Evolutionary conservation across 2,888 invertebrate species (phyloP), one percentile per base, ranked within the genome.

Genomic region (Mesopsocus fuscifrons): DNA sequence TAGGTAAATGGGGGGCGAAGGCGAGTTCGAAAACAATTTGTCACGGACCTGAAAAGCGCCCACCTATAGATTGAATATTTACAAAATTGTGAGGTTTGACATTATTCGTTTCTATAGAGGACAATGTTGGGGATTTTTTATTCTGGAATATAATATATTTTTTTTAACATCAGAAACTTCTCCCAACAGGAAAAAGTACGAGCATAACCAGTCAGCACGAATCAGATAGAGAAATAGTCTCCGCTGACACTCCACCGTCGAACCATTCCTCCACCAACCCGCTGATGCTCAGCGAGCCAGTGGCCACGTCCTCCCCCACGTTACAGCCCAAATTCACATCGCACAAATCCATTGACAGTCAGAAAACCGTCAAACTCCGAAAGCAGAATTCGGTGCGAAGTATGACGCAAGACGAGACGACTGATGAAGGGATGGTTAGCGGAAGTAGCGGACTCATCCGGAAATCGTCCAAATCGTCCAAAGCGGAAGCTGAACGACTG

Each of bases 141-240:
- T n/a, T n/a, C n/a, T n/a, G n/a, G n/a, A n/a, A n/a, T n/a, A n/a
- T n/a, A n/a, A n/a, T n/a, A n/a, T n/a, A n/a, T n/a, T n/a, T n/a
- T n/a, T n/a, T n/a, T n/a, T n/a, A n/a, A n/a, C n/a, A n/a, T n/a
- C n/a, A n/a, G n/a, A n/a, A n/a, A n/a, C n/a, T n/a, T n/a, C n/a
- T n/a, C n/a, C n/a, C n/a, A n/a, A 13, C 38, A 38, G 38, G 20
- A 5, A 38, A 38, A 38, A 38, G 38, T 18, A 17, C 38, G 3
- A 38, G 38, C 20, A 16, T 33, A 17, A 13, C 38, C 20, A 38
- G 21, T 38, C 38, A 38, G 21, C 15, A 3, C 3, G 38, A 38
- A 3, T 6, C 38, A 9, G 20, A 38, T 18, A n/a, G 26, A 26
- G 26, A 26, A 26, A 11, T 26, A 26, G 8, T 9, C 6, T 9